Evolutionary conservation across 2,888 invertebrate species (phyloP).

Genomic region (Agrochola litura): DNA sequence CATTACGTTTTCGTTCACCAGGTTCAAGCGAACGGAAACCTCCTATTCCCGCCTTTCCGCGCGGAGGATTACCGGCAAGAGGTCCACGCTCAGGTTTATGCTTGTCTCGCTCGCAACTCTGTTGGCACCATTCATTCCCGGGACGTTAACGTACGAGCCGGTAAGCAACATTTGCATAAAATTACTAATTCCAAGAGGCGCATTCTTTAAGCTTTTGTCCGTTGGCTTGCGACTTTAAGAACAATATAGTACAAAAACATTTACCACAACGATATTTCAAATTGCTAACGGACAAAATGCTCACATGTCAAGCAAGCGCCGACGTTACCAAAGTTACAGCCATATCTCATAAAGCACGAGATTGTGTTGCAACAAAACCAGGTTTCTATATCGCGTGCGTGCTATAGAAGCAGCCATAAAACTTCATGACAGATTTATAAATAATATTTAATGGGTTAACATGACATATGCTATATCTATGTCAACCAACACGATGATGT

Average conservation of each 20-base stretch:
- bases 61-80: conserved; percentile 98
- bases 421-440: conserved; percentile 65
- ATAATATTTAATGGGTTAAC: conserved; percentile 60
- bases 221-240: conserved; percentile 37
- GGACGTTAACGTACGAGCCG: conserved; percentile 98
- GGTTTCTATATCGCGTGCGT: conserved; percentile 32
- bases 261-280: conserved; percentile 32
- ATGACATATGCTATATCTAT: conserved; percentile 51
- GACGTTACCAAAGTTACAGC: conserved; percentile 32
- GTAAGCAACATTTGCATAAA: conserved; percentile 90
- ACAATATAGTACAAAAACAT: conserved; percentile 25
- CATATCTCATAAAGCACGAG: conserved; percentile 41
- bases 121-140: conserved; percentile 97
- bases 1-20: conserved; percentile 73
- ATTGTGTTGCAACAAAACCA: conserved; percentile 62
- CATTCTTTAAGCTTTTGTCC: conserved; percentile 59
- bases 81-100: conserved; percentile 98
- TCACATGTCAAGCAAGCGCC: conserved; percentile 36
- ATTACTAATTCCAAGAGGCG: conserved; percentile 59
- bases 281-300: conserved; percentile 50
- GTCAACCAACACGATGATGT: conserved; percentile 52
- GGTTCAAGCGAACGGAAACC: conserved; percentile 97
- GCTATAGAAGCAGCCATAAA: conserved; percentile 56
- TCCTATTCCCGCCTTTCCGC: conserved; percentile 98
- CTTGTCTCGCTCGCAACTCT: conserved; percentile 96